Evolutionary conservation across 2,888 invertebrate species (phyloP), one percentile per base, ranked within the genome.

Genomic region (Agrotis exclamationis): DNA sequence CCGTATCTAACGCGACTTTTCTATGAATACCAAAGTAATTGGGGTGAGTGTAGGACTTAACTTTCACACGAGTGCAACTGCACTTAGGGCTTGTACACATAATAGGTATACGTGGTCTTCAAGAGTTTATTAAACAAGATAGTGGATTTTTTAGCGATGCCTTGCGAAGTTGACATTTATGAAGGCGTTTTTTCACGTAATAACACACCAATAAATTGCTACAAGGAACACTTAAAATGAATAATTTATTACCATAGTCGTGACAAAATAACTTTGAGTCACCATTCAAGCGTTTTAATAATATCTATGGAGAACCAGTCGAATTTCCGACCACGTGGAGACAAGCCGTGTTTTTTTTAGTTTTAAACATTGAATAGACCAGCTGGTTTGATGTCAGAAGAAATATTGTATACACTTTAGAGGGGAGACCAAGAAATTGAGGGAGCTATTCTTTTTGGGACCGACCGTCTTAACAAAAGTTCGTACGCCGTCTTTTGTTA

Each of bases 371-470:
- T 95, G 88, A 94, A 95, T 93, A 93, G 93, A 92, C 93, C 96
- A 95, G 95, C 95, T 96, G 95, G 94, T 94, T 92, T 89, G 88
- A 89, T 89, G 89, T 85, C 90, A 88, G 88, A 93, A 92, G 93
- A 92, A 93, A 93, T 91, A 93, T 91, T 93, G 93, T 93, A 91
- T 90, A 92, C 87, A 91, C 84, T 93, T 84, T 89, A 89, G 88
- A 92, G 92, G 92, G 93, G 91, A 87, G 86, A 89, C 86, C 85
- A 91, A 93, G 92, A 83, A 83, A 92, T 92, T 88, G 91, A 93
- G 93, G 93, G 92, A 91, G 88, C 90, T 90, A 91, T 92, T 91
- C 78, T 84, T 90, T 88, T 89, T 84, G 85, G 68, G 80, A n/a
- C n/a, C n/a, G 85, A 83, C 76, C 86, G 85, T 86, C 85, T 64